These are phyloP conservation scores for Bimastos eiseni DNA, from an alignment of 2,888 invertebrate genomes.

Conservation along the genomic window DNA sequence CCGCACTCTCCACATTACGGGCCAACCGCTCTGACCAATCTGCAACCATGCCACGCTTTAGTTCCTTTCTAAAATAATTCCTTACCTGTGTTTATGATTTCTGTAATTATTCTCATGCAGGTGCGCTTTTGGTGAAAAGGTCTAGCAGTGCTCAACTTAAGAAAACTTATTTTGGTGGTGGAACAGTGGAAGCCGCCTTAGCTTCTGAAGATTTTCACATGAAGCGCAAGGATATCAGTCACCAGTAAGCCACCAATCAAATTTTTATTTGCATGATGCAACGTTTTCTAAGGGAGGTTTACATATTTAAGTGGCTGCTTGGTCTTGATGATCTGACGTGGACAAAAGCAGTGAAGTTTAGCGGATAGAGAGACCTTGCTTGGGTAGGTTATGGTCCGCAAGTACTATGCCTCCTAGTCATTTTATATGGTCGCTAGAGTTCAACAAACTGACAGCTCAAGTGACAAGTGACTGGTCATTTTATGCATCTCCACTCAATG, in stretches of 20 bases:
- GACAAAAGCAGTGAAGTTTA: not conserved
- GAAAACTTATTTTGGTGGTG: conserved; percentile 86
- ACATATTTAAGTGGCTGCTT: not conserved
- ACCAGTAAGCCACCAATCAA: conserved; percentile 68
- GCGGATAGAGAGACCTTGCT: not conserved
- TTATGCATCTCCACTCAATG: not conserved
- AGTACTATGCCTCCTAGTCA: too few relatives aligned
- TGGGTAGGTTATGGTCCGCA: not conserved
- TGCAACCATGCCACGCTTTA: too few relatives aligned
- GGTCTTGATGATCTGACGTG: not conserved
- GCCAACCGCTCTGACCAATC: too few relatives aligned
- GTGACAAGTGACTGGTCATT: too few relatives aligned
- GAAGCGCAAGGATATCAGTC: conserved; percentile 71
- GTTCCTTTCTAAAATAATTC: not conserved
- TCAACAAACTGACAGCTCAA: too few relatives aligned
- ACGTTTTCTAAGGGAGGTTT: not conserved
- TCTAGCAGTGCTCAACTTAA: conserved; percentile 64
- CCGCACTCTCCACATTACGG: too few relatives aligned
- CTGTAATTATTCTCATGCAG: conserved; percentile 44
- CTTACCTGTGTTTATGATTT: not conserved
- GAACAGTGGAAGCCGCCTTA: conserved; percentile 84
- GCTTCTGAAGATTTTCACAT: conserved; percentile 75
- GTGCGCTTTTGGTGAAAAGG: conserved; percentile 81
- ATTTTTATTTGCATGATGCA: conserved; percentile 19
- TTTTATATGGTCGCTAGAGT: too few relatives aligned